phyloP scores from a whole-genome alignment of 2,888 invertebrate genomes.

The Agelastica alni region DNA sequence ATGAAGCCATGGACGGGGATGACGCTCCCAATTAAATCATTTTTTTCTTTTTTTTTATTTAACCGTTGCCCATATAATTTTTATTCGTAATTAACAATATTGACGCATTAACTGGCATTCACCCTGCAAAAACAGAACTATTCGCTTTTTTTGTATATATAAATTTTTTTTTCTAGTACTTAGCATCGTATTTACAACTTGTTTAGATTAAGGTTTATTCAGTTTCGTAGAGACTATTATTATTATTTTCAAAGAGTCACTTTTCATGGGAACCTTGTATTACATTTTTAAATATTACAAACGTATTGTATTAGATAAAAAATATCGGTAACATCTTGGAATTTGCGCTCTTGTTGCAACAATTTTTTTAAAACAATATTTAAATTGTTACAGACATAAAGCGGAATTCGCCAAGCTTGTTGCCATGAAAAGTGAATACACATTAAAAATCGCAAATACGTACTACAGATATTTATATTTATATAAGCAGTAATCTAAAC shows the following conservation, averaged over 20 bases:
- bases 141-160: slow-evolving; percentile 41
- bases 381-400: no score
- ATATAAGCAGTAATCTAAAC: slow-evolving; percentile 15
- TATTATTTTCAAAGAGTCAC: neutral
- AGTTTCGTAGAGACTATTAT: slow-evolving; percentile 6
- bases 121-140: slow-evolving; percentile 29
- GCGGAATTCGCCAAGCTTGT: no score
- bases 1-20: slow-evolving; percentile 77
- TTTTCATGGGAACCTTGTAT: no score
- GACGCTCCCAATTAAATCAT: slow-evolving; percentile 61
- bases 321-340: no score
- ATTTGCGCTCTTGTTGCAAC: no score
- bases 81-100: slow-evolving; percentile 14
- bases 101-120: slow-evolving; percentile 24
- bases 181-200: slow-evolving; percentile 40
- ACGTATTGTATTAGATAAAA: no score
- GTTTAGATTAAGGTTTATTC: slow-evolving; percentile 21
- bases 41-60: no score
- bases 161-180: slow-evolving; percentile 43
- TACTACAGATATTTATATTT: no score
- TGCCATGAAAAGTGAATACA: no score
- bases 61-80: slow-evolving; percentile 22
- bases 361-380: no score
- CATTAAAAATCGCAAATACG: no score
- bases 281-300: no score